Conservation (phyloP, 2,113 vertebrate genomes). For the Alouatta palliata region DNA sequence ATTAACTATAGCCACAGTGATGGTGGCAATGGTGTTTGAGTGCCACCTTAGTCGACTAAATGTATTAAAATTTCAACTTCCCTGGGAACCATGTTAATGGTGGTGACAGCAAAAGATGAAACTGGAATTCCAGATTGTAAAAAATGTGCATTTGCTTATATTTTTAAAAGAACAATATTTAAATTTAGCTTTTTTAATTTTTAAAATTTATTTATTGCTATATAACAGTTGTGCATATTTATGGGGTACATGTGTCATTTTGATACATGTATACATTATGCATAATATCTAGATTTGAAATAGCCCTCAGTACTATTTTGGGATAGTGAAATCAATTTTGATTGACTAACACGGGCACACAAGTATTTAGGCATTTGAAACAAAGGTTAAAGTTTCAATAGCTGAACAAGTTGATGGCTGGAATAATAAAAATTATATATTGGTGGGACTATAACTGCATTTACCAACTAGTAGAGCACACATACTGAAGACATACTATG, state of each 20-base stretch:
- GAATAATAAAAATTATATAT: neutral
- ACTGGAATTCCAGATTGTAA: neutral
- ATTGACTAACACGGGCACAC: neutral
- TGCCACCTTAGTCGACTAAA: neutral
- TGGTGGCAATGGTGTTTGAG: neutral
- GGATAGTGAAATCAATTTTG: neutral
- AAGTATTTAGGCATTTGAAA: neutral
- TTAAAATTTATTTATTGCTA: neutral
- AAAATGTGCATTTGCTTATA: neutral
- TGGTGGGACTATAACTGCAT: neutral
- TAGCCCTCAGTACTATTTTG: neutral
- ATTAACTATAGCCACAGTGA: neutral
- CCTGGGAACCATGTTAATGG: neutral
- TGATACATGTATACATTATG: neutral
- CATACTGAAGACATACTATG: neutral
- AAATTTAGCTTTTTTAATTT: neutral
- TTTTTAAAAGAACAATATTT: neutral
- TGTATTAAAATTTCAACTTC: neutral
- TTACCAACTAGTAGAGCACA: neutral
- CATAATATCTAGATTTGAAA: neutral
- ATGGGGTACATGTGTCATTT: neutral
- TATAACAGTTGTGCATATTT: neutral
- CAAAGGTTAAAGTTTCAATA: neutral
- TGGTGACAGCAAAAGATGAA: neutral
- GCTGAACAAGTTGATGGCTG: neutral